A percentile compares a stretch with the other conserved stretches of the same genome.
These are phyloP conservation scores for Hymenopus coronatus DNA, from an alignment of 2,888 invertebrate genomes.

Conservation along the genomic window DNA sequence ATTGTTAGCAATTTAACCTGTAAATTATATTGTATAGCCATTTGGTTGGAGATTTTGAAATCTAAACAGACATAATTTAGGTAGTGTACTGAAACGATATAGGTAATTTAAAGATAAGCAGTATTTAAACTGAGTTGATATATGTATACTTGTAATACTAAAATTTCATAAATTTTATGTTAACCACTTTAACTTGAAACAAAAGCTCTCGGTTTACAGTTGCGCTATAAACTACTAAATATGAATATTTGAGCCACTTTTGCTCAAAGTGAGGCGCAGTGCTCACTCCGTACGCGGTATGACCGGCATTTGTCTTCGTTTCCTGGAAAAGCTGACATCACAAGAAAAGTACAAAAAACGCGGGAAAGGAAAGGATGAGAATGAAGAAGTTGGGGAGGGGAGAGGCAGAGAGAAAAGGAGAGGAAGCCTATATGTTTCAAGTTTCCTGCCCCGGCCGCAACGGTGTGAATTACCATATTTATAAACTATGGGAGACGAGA, in stretches of 20 bases:
- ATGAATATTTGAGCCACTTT: neutral
- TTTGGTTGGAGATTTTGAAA: too few species aligned
- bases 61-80: too few species aligned
- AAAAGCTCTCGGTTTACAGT: too few species aligned
- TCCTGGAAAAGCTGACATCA: neutral
- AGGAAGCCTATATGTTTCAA: conserved; percentile 3
- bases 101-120: too few species aligned
- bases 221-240: neutral
- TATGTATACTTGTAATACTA: too few species aligned
- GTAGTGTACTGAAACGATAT: too few species aligned
- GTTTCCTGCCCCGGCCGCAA: neutral
- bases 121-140: too few species aligned
- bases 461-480: neutral
- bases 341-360: neutral
- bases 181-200: neutral
- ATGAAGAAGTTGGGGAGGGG: neutral
- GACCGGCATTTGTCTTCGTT: conserved; percentile 13
- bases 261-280: neutral
- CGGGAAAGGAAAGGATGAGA: neutral
- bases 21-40: too few species aligned
- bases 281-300: neutral
- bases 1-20: too few species aligned
- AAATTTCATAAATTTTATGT: too few species aligned
- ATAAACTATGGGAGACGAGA: neutral
- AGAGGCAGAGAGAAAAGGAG: neutral